Evolutionary conservation across 2,113 vertebrate genomes (phyloP).

Genomic region (Psettodes erumei): DNA sequence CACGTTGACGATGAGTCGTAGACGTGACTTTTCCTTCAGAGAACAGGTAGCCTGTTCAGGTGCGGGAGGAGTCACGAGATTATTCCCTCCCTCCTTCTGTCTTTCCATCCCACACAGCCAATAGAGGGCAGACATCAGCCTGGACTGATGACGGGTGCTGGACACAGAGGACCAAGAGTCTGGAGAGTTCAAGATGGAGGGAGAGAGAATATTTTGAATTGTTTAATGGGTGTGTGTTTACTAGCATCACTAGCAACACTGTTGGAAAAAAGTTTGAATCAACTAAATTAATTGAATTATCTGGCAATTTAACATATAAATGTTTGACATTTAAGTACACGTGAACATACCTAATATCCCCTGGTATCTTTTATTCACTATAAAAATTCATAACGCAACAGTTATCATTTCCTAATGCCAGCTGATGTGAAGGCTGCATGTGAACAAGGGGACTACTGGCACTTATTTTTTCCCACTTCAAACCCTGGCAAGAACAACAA

Average conservation of each 20-base stretch:
- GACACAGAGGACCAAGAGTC: slow-evolving; percentile 44
- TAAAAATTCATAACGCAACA: no score
- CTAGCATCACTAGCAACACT: neutral
- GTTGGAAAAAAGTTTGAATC: slow-evolving; percentile 12
- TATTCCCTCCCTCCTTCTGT: neutral
- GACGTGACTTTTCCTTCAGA: slow-evolving; percentile 82
- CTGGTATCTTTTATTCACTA: no score
- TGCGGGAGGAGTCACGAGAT: accelerated
- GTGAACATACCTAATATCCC: no score
- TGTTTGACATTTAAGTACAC: no score
- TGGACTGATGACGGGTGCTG: slow-evolving; percentile 66
- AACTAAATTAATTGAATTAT: no score
- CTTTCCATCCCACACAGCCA: slow-evolving; percentile 95
- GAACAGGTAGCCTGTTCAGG: slow-evolving; percentile 37
- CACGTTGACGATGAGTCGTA: slow-evolving; percentile 83
- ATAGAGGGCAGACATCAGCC: slow-evolving; percentile 79
- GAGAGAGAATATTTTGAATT: neutral
- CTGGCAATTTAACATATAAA: no score
- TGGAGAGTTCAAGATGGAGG: slow-evolving; percentile 20
- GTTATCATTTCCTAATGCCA: no score
- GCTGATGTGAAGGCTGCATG: no score
- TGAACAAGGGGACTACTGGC: no score
- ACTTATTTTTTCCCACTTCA: no score
- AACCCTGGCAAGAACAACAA: no score
- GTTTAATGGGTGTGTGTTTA: neutral